Evolutionary conservation across 2,888 invertebrate species (phyloP), one percentile per base, ranked within the genome.

Genomic region (Aricia artaxerxes): DNA sequence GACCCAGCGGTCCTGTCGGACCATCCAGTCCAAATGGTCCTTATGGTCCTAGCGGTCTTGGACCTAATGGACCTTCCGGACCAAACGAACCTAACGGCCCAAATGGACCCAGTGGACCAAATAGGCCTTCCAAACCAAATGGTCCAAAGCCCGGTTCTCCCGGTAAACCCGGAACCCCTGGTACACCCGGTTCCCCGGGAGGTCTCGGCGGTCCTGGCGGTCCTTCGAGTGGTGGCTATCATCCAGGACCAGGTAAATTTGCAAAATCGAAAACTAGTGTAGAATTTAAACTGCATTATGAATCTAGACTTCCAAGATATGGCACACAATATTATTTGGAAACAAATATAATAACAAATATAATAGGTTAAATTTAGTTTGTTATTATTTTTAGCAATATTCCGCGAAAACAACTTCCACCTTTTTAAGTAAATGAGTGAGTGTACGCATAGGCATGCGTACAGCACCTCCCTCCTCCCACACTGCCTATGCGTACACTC

Each of bases 151-250:
- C 73, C 64, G 80, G 77, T 44, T 5, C 60, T 4, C 84, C 85
- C 64, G 85, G 77, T 6, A 72, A n/a, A 83, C 83, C 44, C 87
- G 61, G 95, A 40, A 40, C 6, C 6, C 40, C 40, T 95, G 84
- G 93, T 94, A 40, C 6, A 40, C 80, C 80, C 1, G 88, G 89
- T n/a, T 73, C 82, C 4, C 85, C 87, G 11, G 84, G 85, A 60
- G 79, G 82, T 24, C 83, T 84, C 80, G 75, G 38, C 5, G 60
- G 40, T 40, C 40, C 6, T 40, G 40, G 40, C 6, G 40, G 60
- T 5, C 60, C 60, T 6, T n/a, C n/a, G 6, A 6, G 60, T 60
- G 60, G 60, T 60, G n/a, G 6, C 60, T n/a, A 60, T n/a, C 16
- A 60, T n/a, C 60, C 60, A 60, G 60, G 6, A 60, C 60, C 60